Conservation (phyloP, 35 echinoderm and acorn worm genomes). For the Stichopus chloronotus region DNA sequence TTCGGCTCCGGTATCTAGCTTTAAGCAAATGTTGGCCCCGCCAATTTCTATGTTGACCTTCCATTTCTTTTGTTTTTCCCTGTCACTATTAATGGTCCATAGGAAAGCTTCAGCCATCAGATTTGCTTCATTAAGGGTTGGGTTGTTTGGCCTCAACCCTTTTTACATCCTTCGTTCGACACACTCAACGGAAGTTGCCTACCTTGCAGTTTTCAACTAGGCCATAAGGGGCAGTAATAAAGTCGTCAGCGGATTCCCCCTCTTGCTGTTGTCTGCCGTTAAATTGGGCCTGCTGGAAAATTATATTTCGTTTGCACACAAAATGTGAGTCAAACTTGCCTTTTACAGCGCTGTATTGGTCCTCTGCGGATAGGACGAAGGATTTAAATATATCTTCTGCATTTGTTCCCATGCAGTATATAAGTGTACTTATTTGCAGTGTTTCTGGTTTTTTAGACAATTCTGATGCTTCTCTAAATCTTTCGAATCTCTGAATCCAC, state of each 20-base stretch:
- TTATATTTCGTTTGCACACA: not conserved
- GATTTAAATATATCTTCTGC: slow-evolving; percentile 3
- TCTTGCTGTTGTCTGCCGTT: not conserved
- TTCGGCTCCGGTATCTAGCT: slow-evolving; percentile 4
- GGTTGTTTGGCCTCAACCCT: not conserved
- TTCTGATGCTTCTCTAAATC: not conserved
- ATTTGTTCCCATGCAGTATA: not conserved
- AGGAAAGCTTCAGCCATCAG: not conserved
- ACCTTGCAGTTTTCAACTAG: not conserved
- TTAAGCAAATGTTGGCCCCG: not conserved
- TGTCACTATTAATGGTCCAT: not conserved
- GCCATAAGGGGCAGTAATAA: not conserved
- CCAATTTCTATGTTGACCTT: not conserved
- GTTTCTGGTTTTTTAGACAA: not conserved
- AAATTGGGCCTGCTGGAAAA: not conserved
- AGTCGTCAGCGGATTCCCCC: not conserved
- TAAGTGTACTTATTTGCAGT: not conserved
- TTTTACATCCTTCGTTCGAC: not conserved
- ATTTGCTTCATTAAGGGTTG: not conserved
- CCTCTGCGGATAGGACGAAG: not conserved
- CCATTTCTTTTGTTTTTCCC: not conserved
- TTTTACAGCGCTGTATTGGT: not conserved
- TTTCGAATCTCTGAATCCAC: slow-evolving; percentile 2
- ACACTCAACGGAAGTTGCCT: not conserved
- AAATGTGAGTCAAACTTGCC: not conserved